Evolutionary conservation across 2,888 invertebrate species (phyloP).

Genomic region (Stenoptilia bipunctidactyla): DNA sequence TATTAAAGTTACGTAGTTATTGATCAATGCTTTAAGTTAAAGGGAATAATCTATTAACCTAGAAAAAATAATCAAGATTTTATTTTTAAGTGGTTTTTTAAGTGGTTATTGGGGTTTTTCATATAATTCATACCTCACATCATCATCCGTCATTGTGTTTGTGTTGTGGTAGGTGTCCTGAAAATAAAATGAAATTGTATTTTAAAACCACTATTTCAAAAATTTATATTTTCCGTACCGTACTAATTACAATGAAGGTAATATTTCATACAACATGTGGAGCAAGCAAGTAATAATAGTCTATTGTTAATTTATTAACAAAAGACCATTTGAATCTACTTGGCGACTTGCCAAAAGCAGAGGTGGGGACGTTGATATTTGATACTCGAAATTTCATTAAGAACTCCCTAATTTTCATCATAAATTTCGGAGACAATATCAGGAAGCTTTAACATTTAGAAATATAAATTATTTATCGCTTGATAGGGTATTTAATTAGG

Average conservation of each 20-base stretch:
- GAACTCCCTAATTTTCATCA: no score
- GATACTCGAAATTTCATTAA: conserved; percentile 32
- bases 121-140: conserved; percentile 83
- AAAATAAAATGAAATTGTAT: conserved; percentile 34
- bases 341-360: conserved; percentile 39
- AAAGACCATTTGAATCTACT: conserved; percentile 12
- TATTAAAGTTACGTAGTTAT: no score
- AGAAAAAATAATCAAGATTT: no score
- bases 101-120: neutral
- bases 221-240: neutral
- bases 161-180: conserved; percentile 72
- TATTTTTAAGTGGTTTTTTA: neutral
- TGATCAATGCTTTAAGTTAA: no score
- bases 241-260: neutral
- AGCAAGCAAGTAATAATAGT: conserved; percentile 3
- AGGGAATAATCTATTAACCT: no score
- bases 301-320: neutral
- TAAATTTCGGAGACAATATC: no score
- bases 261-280: neutral
- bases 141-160: conserved; percentile 92
- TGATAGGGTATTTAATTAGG: conserved; percentile 5
- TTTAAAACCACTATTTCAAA: no score
- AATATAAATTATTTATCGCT: no score
- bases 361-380: conserved; percentile 42
- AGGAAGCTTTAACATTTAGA: no score